Evolutionary conservation across 2,888 invertebrate species (phyloP), one percentile per base, ranked within the genome.

Genomic region (Neria commutata): DNA sequence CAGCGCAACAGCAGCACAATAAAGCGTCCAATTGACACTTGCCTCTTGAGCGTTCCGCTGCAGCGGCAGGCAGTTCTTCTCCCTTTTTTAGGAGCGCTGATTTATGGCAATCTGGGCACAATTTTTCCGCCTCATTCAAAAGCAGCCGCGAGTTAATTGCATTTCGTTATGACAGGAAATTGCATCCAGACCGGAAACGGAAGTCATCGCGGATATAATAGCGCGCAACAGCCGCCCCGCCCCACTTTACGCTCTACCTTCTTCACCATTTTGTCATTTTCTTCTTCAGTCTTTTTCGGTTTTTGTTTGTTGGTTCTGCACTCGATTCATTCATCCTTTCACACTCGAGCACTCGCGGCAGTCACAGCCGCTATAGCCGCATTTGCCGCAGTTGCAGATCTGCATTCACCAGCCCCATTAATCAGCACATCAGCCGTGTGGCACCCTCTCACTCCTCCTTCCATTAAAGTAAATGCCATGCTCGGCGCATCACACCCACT

Each of bases 171-270:
- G 59, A 60, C 63, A 63, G 67, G 67, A 67, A 67, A 63, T 65
- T 60, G 61, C 62, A 65, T 60, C 63, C 51, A 53, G 47, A 51
- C 58, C 62, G 66, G 64, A 67, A 62, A 47, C 62, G 64, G 64
- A 63, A 60, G 60, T 57, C n/a, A n/a, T n/a, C 61, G 61, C 56
- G 46, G 49, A 46, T 21, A 42, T 42, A 42, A 42, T 42, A 42
- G 42, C 42, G 21, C 6, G 6, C 29, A 29, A 8, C 29, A 29
- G 29, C 29, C 6, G 29, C 29, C 6, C 6, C 29, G 29, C 29
- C 29, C 6, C 29, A 29, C 11, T 29, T 6, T 29, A n/a, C 11
- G 29, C 29, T 8, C 11, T 11, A 11, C 6, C 29, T 8, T 8
- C 6, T 29, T 29, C 11, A 29, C 6, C 6, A 8, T 29, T 29